Conservation (phyloP, 1,140 invertebrate species). For the Magallana angulata region DNA sequence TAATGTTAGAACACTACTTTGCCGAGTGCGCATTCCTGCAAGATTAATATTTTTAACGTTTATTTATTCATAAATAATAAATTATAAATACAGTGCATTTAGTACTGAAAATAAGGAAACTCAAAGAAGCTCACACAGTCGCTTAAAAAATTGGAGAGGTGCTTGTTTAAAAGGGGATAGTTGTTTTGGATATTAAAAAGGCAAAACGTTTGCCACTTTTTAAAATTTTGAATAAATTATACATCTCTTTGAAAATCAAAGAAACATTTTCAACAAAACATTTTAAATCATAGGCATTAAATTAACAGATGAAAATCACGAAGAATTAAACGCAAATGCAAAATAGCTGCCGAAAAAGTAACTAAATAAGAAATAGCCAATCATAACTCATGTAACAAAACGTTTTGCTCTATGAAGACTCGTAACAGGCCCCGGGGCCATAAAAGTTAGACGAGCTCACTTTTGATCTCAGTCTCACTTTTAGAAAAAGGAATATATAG, state of each 20-base stretch:
- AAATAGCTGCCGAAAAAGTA: neutral
- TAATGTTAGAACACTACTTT: too few species aligned
- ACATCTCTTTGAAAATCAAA: neutral
- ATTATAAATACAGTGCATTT: neutral
- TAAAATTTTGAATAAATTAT: neutral
- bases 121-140: neutral
- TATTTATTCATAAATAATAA: too few species aligned
- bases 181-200: neutral
- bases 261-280: neutral
- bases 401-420: neutral
- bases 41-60: too few species aligned
- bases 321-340: neutral
- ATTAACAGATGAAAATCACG: too few species aligned
- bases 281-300: neutral
- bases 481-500: too few species aligned
- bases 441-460: too few species aligned
- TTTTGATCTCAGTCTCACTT: too few species aligned
- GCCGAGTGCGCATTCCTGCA: too few species aligned
- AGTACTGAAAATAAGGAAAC: slow-evolving; percentile 22
- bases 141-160: neutral
- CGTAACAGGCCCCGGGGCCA: too few species aligned
- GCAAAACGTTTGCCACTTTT: neutral
- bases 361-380: neutral
- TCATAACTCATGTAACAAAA: neutral
- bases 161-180: neutral